Percentiles rank a stretch among this genome's conserved stretches.
Conservation (phyloP, 2,888 invertebrate species). For the Nymphalis urticae region DNA sequence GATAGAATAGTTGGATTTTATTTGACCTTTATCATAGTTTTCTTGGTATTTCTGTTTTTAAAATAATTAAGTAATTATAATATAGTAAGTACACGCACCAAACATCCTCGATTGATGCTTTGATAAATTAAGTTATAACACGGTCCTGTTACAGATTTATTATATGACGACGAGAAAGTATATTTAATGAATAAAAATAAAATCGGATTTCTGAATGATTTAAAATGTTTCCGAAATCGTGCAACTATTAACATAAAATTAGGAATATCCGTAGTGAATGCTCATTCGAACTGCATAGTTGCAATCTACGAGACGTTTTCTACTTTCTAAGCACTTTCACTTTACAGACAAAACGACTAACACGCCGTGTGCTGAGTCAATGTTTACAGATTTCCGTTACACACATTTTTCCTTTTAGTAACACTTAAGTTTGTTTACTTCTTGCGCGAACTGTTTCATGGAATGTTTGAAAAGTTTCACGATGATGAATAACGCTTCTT, state of each 20-base stretch:
- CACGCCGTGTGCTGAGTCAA: conserved; percentile 25
- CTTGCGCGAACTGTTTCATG: not conserved
- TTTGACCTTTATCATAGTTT: too few relatives aligned
- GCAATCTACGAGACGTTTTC: conserved; percentile 38
- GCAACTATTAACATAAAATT: conserved; percentile 10
- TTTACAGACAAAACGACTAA: conserved; percentile 40
- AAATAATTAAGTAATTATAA: too few relatives aligned
- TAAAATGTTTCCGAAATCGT: conserved; percentile 5
- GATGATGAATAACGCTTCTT: not conserved
- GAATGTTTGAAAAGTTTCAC: conserved; percentile 2
- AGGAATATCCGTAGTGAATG: conserved; percentile 17
- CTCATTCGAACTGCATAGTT: conserved; percentile 35
- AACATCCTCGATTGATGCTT: too few relatives aligned
- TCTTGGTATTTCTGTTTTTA: too few relatives aligned
- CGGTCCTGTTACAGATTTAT: too few relatives aligned
- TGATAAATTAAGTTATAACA: too few relatives aligned
- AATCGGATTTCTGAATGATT: not conserved
- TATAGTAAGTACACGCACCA: too few relatives aligned
- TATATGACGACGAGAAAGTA: not conserved
- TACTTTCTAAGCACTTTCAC: conserved; percentile 44
- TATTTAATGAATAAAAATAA: not conserved
- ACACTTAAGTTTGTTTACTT: conserved; percentile 19
- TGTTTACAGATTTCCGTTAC: conserved; percentile 36
- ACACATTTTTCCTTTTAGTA: conserved; percentile 34
- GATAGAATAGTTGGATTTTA: too few relatives aligned